These are phyloP conservation scores for Rhineura floridana DNA, from an alignment of 2,113 vertebrate species.

Conservation along the genomic window DNA sequence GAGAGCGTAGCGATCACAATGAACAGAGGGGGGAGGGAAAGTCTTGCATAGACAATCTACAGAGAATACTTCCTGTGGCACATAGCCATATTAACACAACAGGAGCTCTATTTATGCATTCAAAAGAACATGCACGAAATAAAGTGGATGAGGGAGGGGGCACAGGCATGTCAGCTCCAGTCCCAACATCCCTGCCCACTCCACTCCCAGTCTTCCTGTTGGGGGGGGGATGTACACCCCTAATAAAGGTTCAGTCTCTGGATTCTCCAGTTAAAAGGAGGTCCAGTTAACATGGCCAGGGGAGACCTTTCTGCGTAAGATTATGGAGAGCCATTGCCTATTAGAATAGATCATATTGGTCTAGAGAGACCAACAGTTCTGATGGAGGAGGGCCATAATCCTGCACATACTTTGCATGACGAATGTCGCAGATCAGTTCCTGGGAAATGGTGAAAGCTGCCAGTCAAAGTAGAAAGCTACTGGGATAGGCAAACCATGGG, in stretches of 20 bases:
- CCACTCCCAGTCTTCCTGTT: too few relatives aligned
- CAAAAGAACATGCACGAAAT: background rate
- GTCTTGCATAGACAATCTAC: constrained; percentile 30
- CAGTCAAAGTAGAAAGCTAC: background rate
- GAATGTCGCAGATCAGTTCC: too few relatives aligned
- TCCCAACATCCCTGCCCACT: too few relatives aligned
- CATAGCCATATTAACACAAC: background rate
- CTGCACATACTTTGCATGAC: too few relatives aligned
- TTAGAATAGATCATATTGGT: background rate
- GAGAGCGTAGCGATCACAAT: constrained; percentile 41
- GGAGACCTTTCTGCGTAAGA: too few relatives aligned
- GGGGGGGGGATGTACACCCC: too few relatives aligned
- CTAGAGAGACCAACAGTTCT: too few relatives aligned
- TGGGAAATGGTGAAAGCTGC: background rate
- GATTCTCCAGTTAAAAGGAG: too few relatives aligned
- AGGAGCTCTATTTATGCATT: background rate
- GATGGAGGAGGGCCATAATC: background rate
- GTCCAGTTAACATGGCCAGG: too few relatives aligned
- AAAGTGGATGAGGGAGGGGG: too few relatives aligned
- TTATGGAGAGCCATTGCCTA: background rate
- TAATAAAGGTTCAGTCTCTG: too few relatives aligned
- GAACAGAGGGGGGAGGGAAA: constrained; percentile 9
- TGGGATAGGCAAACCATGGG: background rate
- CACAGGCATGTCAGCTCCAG: too few relatives aligned
- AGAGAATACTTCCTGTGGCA: constrained; percentile 23